Conservation (phyloP, 2,888 invertebrate genomes). For the Drosophila nigricruria region DNA sequence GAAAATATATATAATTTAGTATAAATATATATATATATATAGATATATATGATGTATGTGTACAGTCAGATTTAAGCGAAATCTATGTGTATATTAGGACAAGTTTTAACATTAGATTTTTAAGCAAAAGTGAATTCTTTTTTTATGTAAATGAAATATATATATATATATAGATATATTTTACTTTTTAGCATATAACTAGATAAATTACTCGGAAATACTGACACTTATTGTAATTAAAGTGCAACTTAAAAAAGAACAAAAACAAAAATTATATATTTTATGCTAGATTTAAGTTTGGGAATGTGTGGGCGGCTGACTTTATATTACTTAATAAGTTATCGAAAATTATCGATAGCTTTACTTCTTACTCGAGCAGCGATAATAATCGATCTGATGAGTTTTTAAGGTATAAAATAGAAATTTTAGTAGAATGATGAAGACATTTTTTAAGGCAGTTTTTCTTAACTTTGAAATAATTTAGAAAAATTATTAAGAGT, state of each 20-base stretch:
- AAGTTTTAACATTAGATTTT: not conserved
- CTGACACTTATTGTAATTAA: conserved; percentile 6
- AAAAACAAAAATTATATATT: not conserved
- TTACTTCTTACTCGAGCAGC: not conserved
- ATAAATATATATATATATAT: not conserved
- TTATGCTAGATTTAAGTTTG: not conserved
- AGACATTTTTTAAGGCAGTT: no score
- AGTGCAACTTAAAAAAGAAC: conserved; percentile 7
- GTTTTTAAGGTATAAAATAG: not conserved
- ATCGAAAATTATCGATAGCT: not conserved
- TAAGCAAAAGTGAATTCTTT: not conserved
- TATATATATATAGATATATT: not conserved
- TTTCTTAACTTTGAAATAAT: no score
- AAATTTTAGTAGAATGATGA: not conserved
- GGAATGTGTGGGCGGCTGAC: no score
- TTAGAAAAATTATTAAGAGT: no score
- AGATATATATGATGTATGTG: conserved; percentile 14
- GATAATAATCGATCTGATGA: not conserved
- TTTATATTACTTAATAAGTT: no score
- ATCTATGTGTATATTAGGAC: not conserved
- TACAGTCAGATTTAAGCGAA: not conserved
- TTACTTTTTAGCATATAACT: conserved; percentile 13
- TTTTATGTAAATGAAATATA: not conserved
- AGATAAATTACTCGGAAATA: conserved; percentile 7
- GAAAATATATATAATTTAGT: not conserved